Base-by-base conservation (phyloP, 37 sponge, comb jelly and placozoan genomes). In the Ephydatia muelleri region DNA sequence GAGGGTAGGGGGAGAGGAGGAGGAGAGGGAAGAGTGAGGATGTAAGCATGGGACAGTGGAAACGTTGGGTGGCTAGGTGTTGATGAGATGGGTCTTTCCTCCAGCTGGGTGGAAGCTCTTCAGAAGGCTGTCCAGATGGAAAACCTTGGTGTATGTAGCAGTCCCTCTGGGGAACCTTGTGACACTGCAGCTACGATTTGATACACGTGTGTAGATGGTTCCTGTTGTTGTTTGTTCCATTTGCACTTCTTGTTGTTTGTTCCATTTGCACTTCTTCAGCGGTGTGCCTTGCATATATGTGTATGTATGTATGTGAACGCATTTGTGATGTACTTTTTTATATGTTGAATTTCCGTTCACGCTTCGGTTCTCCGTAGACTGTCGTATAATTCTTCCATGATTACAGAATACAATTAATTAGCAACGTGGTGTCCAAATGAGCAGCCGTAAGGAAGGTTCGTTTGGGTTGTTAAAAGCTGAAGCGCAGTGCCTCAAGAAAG, bases 41-140 rank as follows among this genome's bases (percentile, higher is more conserved):
- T 14, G 86, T 26, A 72, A 70, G 49, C 38, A 72, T 68, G 72
- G 38, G 86, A 78, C 40, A 27, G 70, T 32, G 5, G 68, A 49
- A 14, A 22, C 37, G 22, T 5, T 26, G 11, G 25, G 8, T 69
- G 6, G 5, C 19, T 3, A 39, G n/a, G n/a, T n/a, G n/a, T n/a
- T n/a, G n/a, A 81, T 70, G 19, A 81, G 29, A 49, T 81, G 68
- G 13, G 3, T 70, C 72, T 81, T 31, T 35, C n/a, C 31, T 33
- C 28, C 25, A 16, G 38, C 67, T 67, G n/a, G n/a, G n/a, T n/a
- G n/a, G n/a, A n/a, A n/a, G n/a, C n/a, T n/a, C n/a, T n/a, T n/a
- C n/a, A n/a, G n/a, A n/a, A n/a, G n/a, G n/a, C n/a, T n/a, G n/a
- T n/a, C n/a, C n/a, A n/a, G n/a, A n/a, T n/a, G n/a, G n/a, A n/a